Conservation (phyloP, 1,140 invertebrate species). For the Drosophila baimaii region DNA sequence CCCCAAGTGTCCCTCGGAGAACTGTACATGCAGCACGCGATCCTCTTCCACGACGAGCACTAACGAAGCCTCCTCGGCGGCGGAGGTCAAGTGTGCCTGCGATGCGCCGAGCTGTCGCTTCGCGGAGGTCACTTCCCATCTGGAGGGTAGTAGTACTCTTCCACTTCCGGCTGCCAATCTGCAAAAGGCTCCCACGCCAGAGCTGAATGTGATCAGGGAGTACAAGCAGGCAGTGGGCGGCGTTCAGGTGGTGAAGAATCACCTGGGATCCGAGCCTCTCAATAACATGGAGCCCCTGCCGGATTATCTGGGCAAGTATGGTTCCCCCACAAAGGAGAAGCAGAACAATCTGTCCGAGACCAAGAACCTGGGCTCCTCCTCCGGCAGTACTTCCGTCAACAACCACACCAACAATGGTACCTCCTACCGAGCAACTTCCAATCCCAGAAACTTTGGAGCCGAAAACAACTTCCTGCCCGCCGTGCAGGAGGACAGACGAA, state of each 20-base stretch:
- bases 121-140: constrained; percentile 12
- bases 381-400: background rate
- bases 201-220: constrained; percentile 74
- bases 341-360: constrained; percentile 78
- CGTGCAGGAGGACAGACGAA: constrained; percentile 52
- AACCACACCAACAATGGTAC: constrained; percentile 4
- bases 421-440: constrained; percentile 7
- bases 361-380: constrained; percentile 47
- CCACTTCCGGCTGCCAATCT: background rate
- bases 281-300: constrained; percentile 70
- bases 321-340: constrained; percentile 54
- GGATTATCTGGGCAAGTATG: constrained; percentile 72
- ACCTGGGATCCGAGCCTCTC: constrained; percentile 27
- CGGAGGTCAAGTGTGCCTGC: constrained; percentile 68
- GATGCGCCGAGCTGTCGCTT: constrained; percentile 68
- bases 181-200: constrained; percentile 49
- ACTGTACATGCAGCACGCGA: constrained; percentile 78
- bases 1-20: constrained; percentile 79
- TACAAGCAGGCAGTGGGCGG: constrained; percentile 70
- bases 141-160: background rate
- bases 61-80: constrained; percentile 43
- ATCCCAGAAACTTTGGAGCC: constrained; percentile 60
- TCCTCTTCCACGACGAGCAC: constrained; percentile 73
- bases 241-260: constrained; percentile 36
- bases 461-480: constrained; percentile 68